These are phyloP conservation scores for Tribolium castaneum DNA, from an alignment of 1,140 invertebrate species.

Conservation along the genomic window DNA sequence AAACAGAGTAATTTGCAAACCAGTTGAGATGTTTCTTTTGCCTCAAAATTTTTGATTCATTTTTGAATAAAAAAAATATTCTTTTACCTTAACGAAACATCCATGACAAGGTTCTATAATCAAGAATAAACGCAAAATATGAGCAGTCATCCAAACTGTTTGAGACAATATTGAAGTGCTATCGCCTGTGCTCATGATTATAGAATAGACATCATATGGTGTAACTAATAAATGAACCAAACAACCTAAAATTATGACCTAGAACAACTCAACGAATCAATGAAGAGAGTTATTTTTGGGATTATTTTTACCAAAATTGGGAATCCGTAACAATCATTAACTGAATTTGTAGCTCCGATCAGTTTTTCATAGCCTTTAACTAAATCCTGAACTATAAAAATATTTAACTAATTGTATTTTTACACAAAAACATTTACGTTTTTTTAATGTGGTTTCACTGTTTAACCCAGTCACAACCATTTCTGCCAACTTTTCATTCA, in stretches of 20 bases:
- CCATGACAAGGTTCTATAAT: conserved; percentile 28
- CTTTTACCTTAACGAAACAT: neutral
- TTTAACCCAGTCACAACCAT: neutral
- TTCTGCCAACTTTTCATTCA: neutral
- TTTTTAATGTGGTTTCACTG: neutral
- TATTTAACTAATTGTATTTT: neutral
- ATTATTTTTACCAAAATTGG: neutral
- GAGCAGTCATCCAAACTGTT: neutral
- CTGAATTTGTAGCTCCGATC: neutral
- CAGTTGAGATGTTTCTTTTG: neutral
- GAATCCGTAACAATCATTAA: conserved; percentile 15
- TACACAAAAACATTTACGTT: neutral
- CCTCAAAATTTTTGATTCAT: neutral
- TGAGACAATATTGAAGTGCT: neutral
- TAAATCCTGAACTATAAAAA: neutral
- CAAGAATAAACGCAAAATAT: conserved; percentile 7
- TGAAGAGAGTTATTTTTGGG: neutral
- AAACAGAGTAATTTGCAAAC: neutral
- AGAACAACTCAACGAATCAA: neutral
- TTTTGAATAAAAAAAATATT: neutral
- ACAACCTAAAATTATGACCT: conserved; percentile 13
- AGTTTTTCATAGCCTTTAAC: neutral
- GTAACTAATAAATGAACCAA: conserved; percentile 18
- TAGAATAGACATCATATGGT: neutral
- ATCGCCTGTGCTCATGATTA: neutral